Evolutionary conservation across 2,797 vertebrate genomes (phyloP).

Genomic region (Coranthus polyacanthus): DNA sequence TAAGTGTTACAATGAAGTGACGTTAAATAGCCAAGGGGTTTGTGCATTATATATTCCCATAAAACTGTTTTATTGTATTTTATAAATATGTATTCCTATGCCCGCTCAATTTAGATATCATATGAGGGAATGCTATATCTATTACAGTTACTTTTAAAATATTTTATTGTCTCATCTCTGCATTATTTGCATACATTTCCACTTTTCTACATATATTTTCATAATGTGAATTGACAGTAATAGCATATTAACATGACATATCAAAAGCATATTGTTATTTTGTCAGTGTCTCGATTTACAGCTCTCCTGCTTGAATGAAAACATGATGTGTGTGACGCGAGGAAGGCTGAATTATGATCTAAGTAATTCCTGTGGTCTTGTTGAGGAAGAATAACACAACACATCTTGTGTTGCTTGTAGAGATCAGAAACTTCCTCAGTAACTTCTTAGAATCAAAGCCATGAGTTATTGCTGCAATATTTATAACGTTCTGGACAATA

Average conservation of each 20-base stretch:
- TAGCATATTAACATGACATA: background rate
- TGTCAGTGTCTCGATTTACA: conserved; percentile 12
- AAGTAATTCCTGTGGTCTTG: conserved; percentile 60
- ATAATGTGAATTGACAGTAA: background rate
- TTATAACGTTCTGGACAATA: background rate
- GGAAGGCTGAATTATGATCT: conserved; percentile 41
- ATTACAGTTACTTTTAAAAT: background rate
- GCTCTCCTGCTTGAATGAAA: conserved; percentile 3
- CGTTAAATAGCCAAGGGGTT: background rate
- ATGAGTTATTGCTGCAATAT: conserved; percentile 1
- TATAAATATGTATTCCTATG: too few relatives aligned
- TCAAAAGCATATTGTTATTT: background rate
- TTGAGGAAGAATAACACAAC: conserved; percentile 35
- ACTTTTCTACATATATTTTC: background rate
- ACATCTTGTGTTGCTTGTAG: conserved; percentile 47
- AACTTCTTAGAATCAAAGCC: conserved; percentile 2
- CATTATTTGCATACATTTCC: background rate
- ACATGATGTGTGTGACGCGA: background rate
- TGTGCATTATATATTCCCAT: background rate
- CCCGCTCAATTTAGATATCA: background rate
- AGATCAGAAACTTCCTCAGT: conserved; percentile 45
- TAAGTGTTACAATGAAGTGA: background rate
- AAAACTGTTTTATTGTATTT: background rate
- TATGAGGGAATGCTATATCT: background rate
- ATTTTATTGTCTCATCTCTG: background rate